These are phyloP conservation scores for Dasysyrphus albostriatus DNA, from an alignment of 2,888 invertebrate genomes.

Conservation along the genomic window DNA sequence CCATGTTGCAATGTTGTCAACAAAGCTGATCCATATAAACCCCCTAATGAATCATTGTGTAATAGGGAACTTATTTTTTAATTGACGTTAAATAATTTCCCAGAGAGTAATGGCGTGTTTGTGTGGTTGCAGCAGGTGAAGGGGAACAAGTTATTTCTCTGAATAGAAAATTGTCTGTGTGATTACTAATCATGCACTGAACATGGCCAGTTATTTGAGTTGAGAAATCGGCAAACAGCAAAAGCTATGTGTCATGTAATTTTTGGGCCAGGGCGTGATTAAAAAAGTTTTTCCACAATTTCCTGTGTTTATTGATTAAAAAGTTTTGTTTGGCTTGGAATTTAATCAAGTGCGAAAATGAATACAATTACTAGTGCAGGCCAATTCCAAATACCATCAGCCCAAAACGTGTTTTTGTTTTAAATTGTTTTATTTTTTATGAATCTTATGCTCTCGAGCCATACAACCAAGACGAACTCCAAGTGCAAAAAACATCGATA, in stretches of 20 bases:
- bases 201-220: conserved; percentile 23
- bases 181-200: conserved; percentile 16
- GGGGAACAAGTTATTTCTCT: neutral
- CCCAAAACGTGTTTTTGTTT: conserved; percentile 1
- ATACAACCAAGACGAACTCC: conserved; percentile 4
- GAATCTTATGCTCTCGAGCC: neutral
- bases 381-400: neutral
- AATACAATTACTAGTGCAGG: neutral
- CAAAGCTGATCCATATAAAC: no score
- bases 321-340: conserved; percentile 14
- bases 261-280: conserved; percentile 32
- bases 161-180: neutral
- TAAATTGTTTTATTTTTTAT: neutral
- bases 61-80: no score
- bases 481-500: conserved; percentile 35
- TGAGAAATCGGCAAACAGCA: conserved; percentile 27
- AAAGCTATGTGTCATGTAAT: conserved; percentile 25
- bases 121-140: neutral
- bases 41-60: no score
- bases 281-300: conserved; percentile 23
- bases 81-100: neutral
- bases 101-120: neutral
- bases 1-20: no score
- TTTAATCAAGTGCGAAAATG: conserved; percentile 24
- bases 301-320: conserved; percentile 26